A percentile compares a stretch with the other conserved stretches of the same genome.
These are phyloP conservation scores for Chromis chromis DNA, from an alignment of 2,797 vertebrate species.

Conservation along the genomic window DNA sequence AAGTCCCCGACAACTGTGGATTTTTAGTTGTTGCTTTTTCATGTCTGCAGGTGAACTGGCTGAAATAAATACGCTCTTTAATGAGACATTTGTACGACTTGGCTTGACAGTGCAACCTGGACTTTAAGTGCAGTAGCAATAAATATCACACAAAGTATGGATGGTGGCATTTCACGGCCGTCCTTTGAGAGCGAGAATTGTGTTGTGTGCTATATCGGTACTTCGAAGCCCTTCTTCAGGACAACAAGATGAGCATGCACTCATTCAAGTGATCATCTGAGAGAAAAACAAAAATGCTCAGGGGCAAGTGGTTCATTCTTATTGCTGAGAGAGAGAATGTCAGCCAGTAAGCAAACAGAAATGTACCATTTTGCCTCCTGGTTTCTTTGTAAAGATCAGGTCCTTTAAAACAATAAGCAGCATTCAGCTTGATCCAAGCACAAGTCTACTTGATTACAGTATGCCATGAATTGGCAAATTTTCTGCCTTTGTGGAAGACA, in stretches of 20 bases:
- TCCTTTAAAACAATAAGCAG: constrained; percentile 64
- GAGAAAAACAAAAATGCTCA: constrained; percentile 10
- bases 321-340: constrained; percentile 19
- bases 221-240: background rate
- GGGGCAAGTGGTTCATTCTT: constrained; percentile 32
- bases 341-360: constrained; percentile 37
- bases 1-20: background rate
- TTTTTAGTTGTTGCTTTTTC: background rate
- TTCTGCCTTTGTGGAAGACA: constrained; percentile 65
- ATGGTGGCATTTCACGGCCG: constrained; percentile 11
- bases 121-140: background rate
- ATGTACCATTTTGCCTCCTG: constrained; percentile 7
- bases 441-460: constrained; percentile 66
- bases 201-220: constrained; percentile 23
- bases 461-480: constrained; percentile 54
- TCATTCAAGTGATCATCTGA: background rate
- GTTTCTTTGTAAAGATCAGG: constrained; percentile 47
- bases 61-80: background rate
- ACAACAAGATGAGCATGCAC: background rate
- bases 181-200: background rate
- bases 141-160: constrained; percentile 13
- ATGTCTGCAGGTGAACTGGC: constrained; percentile 8
- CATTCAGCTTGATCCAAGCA: constrained; percentile 57
- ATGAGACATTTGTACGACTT: constrained; percentile 6
- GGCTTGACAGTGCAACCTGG: constrained; percentile 2